Base-by-base conservation (phyloP, 2,888 invertebrate species). In the Rhyacophila evoluta region DNA sequence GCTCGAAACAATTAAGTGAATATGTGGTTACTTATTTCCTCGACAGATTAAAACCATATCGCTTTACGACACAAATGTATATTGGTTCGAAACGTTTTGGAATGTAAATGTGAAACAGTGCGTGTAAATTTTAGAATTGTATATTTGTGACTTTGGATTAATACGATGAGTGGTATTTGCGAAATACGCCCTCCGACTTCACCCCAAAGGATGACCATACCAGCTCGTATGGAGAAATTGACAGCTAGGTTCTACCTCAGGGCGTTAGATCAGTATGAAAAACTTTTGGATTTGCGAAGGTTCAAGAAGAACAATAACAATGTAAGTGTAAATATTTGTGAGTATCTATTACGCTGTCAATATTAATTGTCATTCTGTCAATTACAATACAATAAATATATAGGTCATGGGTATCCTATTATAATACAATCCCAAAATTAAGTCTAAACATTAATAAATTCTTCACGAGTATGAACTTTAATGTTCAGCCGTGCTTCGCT, bases 181-280 rank as follows among this genome's bases (percentile, higher is more conserved):
- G 86, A 86, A 84, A 85, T 85, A 2, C 67, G 74, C 1, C 74
- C 74, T 15, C 41, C 73, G 8, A 71, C 74, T 12, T 29, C 29
- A 12, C 27, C 80, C 11, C 73, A 75, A 27, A 74, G 74, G 39
- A 36, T 80, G 71, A 77, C 77, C 5, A 36, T 80, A 36, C 80
- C 80, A 3, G 80, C 74, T 12, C 38, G 80, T 2, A 72, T 80
- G 73, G 80, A 80, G 36, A 86, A 86, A 76, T 86, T 88, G 80
- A 87, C 91, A 68, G 89, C 90, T 83, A 86, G 91, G 81, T 86
- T 92, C 77, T 92, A 90, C 85, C 86, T 91, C 84, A 87, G 92
- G 82, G 92, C 92, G 81, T 90, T 92, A 33, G 90, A 92, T 79
- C 92, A 92, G 85, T 92, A 92, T 85, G 92, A 91, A 84, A 91